Evolutionary conservation across 2,797 vertebrate species (phyloP).

Genomic region (Buceros bicornis): DNA sequence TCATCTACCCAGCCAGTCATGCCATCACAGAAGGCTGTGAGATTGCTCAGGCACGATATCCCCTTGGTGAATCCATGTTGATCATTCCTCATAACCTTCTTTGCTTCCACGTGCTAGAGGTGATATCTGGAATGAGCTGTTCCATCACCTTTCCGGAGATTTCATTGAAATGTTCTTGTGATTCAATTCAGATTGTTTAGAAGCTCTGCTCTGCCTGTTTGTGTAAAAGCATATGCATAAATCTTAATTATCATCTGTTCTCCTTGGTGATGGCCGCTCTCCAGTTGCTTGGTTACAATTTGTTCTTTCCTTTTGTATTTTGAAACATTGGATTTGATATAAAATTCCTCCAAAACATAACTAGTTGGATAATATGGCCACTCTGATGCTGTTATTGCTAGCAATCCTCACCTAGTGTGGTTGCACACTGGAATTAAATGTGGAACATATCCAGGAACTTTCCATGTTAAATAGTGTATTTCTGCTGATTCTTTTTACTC

Average conservation of each 20-base stretch:
- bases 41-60: too few species aligned
- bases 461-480: neutral
- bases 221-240: conserved; percentile 63
- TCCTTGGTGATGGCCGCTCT: conserved; percentile 53
- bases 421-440: neutral
- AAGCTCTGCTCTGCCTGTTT: conserved; percentile 47
- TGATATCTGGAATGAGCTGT: too few species aligned
- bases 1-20: too few species aligned
- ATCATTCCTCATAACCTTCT: too few species aligned
- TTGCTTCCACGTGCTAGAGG: too few species aligned
- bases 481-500: neutral
- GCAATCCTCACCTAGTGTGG: neutral
- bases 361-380: neutral
- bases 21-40: too few species aligned
- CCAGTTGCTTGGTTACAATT: conserved; percentile 66
- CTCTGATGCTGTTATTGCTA: neutral
- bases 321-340: neutral
- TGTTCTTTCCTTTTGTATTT: conserved; percentile 28
- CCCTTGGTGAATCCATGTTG: too few species aligned
- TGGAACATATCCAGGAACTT: neutral
- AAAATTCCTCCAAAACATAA: neutral
- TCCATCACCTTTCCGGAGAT: too few species aligned
- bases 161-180: neutral
- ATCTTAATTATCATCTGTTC: conserved; percentile 67
- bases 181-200: conserved; percentile 43